Base-by-base conservation (phyloP, 2,888 invertebrate species). In the Lycia hirtaria region DNA sequence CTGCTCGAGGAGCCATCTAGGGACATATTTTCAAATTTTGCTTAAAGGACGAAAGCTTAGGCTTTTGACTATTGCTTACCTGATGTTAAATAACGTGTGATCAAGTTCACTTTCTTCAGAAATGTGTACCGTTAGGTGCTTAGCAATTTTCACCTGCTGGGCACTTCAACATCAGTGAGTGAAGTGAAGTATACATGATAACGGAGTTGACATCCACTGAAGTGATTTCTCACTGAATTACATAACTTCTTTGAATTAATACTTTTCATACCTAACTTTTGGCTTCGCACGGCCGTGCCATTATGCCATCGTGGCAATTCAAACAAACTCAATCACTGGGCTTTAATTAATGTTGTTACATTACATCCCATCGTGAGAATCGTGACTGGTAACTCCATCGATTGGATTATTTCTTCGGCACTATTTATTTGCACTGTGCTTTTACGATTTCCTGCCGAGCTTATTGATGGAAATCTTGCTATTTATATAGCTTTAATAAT, bases 311-410 rank as follows among this genome's bases (percentile, higher is more conserved):
- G 20, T 54, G 32, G 17, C 40, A 38, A 54, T 44, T 12, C 32
- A 20, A 44, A 44, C 30, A 44, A 32, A 20, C 7, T 14, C 10
- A 32, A 40, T 38, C 48, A 20, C 35, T 26, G 24, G 26, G n/a
- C 15, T 55, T 49, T 55, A 55, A 55, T 55, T 49, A 41, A 49
- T 49, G 41, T 49, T n/a, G 35, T 28, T 33, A 26, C 33, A 24
- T 33, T 53, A 38, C 15, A 10, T 17, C 5, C 9, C 22, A 28
- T 55, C 55, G 55, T 55, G 55, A 49, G 44, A 19, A 19, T 30
- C 44, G 44, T 44, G 44, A 44, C 20, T 30, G 44, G 30, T 30
- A 20, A 12, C 43, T 19, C 4, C 35, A 28, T 19, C n/a, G 44
- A n/a, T 22, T 15, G 20, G 20, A 40, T 10, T 15, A 45, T 24